A percentile compares a stretch with the other conserved stretches of the same genome.
Conservation (phyloP, 2,888 invertebrate species). For the Lasioglossum leucozonium region DNA sequence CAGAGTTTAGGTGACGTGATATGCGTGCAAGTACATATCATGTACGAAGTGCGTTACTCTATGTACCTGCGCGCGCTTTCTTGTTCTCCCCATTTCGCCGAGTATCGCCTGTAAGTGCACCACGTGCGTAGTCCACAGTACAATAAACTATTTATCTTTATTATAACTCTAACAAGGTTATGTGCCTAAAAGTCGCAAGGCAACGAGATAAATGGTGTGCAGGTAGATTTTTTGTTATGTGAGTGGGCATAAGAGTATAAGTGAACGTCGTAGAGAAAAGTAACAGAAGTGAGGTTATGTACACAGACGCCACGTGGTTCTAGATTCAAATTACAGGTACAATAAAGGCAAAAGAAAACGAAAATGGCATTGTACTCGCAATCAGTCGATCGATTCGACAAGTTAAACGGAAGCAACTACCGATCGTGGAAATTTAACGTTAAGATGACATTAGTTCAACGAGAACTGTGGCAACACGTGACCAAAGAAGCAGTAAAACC, state of each 20-base stretch:
- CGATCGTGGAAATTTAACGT: background rate
- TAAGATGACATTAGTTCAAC: background rate
- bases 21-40: too few species aligned
- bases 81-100: too few species aligned
- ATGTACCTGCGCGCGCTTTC: too few species aligned
- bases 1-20: too few species aligned
- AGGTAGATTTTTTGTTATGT: background rate
- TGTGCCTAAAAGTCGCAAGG: background rate
- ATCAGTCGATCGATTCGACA: background rate
- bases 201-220: background rate
- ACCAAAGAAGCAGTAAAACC: background rate
- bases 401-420: background rate
- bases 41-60: too few species aligned
- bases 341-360: background rate
- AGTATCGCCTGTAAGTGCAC: too few species aligned
- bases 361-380: background rate
- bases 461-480: background rate
- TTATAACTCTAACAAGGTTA: too few species aligned
- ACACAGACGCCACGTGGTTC: background rate
- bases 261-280: background rate
- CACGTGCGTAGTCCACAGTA: too few species aligned
- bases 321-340: background rate
- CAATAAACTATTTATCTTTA: too few species aligned
- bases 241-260: background rate
- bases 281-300: background rate